Base-by-base conservation (phyloP, 2,888 invertebrate species). In the Mythimna pallens region DNA sequence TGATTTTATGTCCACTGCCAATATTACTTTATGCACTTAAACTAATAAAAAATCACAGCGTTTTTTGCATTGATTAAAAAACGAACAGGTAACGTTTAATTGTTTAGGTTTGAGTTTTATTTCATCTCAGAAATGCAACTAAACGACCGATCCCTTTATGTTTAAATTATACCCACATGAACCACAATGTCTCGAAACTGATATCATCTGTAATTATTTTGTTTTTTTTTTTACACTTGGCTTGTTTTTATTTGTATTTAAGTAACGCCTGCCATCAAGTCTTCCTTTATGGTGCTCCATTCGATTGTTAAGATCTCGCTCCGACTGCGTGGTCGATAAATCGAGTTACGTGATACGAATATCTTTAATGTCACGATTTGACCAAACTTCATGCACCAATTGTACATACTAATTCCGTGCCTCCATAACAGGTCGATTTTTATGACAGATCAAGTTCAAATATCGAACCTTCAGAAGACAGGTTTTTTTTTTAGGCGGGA, bases 241-340 rank as follows among this genome's bases (percentile, higher is more conserved):
- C 58, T 61, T 72, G 30, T 83, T 83, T 70, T 83, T 66, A 74
- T 74, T 75, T 64, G 61, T 59, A 65, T 81, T 65, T 71, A 81
- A 65, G 78, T 67, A 55, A 74, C 65, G 66, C 68, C 58, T 62
- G 70, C 75, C 71, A 67, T 77, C 70, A 78, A 83, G 72, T 78
- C 70, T 80, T 81, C 64, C 66, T 59, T 63, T 65, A 74, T 84
- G 78, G 76, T 71, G 70, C 73, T 72, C 69, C 77, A 72, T 71
- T 73, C 71, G 77, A 90, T 90, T 88, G 89, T 90, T 88, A 87
- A 77, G 85, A 85, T 86, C 81, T 78, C 84, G 86, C 82, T 81
- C 73, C 72, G 80, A 62, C 87, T 83, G 82, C 76, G 76, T 73
- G 65, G 63, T 61, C 74, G 86, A 87, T 87, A 86, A 88, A 86